phyloP scores from a whole-genome alignment of 2,113 vertebrate genomes.

The Heterotilapia buettikoferi region DNA sequence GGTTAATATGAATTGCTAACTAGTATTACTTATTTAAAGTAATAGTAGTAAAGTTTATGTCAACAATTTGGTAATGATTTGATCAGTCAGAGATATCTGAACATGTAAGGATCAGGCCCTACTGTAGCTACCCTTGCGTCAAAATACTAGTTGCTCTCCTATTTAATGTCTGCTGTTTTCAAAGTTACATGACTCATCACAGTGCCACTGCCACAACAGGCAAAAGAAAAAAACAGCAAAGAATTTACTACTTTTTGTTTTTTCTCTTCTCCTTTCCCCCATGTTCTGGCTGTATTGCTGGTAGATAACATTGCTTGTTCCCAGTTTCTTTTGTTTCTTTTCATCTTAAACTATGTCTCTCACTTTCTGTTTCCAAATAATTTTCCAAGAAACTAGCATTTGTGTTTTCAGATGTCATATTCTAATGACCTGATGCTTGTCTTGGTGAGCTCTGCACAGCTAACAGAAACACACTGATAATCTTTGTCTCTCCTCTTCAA shows the following conservation, averaged over 20 bases:
- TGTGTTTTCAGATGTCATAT: slow-evolving; percentile 1
- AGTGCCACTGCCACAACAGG: background rate
- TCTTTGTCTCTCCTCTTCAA: slow-evolving; percentile 7
- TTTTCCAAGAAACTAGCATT: slow-evolving; percentile 1
- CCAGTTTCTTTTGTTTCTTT: background rate
- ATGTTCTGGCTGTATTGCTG: background rate
- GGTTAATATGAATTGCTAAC: background rate
- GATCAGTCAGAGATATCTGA: background rate
- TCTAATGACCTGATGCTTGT: background rate
- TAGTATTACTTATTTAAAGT: background rate
- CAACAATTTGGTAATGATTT: background rate
- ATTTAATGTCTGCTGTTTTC: background rate
- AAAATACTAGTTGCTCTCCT: background rate
- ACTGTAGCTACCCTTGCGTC: background rate
- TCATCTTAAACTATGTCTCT: background rate
- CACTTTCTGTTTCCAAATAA: background rate
- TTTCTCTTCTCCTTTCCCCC: background rate
- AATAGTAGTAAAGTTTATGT: background rate
- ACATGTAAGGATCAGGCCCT: background rate
- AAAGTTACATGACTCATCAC: slow-evolving; percentile 13
- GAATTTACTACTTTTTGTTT: background rate
- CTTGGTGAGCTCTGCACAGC: background rate
- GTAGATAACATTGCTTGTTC: background rate
- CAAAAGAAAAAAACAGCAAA: background rate
- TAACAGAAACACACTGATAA: slow-evolving; percentile 1